Conservation (phyloP, 2,888 invertebrate genomes). For the Crossocerus cetratus region DNA sequence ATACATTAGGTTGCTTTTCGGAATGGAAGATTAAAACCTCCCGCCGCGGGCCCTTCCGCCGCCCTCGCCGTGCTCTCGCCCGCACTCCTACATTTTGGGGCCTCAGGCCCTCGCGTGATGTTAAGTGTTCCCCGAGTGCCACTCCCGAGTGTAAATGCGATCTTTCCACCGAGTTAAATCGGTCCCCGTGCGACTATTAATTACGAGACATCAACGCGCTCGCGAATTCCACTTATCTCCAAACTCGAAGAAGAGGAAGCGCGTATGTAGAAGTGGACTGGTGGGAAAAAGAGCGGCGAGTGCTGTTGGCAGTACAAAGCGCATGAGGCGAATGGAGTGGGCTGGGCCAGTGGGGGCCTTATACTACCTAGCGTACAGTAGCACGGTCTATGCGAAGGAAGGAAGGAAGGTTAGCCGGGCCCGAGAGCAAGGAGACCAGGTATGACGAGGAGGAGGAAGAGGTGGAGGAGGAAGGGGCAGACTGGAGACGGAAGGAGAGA, state of each 20-base stretch:
- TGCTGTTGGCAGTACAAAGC: constrained; percentile 20
- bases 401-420: constrained; percentile 12
- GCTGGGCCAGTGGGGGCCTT: constrained; percentile 43
- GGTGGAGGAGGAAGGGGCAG: background rate
- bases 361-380: constrained; percentile 34
- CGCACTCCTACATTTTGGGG: constrained; percentile 11
- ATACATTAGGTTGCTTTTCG: constrained; percentile 70
- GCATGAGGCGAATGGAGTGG: constrained; percentile 38
- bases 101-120: constrained; percentile 19
- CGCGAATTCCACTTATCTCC: no score
- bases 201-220: background rate
- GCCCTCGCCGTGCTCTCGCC: background rate
- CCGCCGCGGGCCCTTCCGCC: constrained; percentile 43
- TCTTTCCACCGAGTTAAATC: background rate
- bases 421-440: constrained; percentile 7
- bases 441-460: background rate
- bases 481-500: constrained; percentile 18
- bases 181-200: background rate
- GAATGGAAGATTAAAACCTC: constrained; percentile 62
- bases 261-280: background rate
- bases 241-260: no score
- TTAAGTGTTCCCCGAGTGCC: constrained; percentile 11
- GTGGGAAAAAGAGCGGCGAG: background rate
- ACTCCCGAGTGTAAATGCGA: constrained; percentile 5
- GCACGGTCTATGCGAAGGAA: constrained; percentile 13